Conservation (phyloP, 2,888 invertebrate species). For the Calliscelio sp. region DNA sequence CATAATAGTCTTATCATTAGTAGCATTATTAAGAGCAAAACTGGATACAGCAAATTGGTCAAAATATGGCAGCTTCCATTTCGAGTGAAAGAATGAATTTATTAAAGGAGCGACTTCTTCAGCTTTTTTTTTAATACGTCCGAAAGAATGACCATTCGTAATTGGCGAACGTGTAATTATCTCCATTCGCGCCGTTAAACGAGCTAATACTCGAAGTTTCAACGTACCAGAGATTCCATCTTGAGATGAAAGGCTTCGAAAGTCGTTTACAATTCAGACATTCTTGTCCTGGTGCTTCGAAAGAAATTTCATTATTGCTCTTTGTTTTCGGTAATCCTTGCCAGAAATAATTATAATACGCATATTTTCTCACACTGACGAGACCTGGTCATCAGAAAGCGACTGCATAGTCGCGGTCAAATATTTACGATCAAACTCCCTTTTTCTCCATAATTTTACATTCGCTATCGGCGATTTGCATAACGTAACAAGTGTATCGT, state of each 20-base stretch:
- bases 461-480: constrained; percentile 39
- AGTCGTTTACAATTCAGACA: constrained; percentile 73
- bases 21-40: too few species aligned
- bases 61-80: constrained; percentile 38
- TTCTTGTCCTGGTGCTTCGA: constrained; percentile 64
- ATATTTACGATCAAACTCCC: constrained; percentile 10
- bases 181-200: constrained; percentile 74
- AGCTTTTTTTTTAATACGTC: constrained; percentile 54
- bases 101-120: constrained; percentile 52
- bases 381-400: neutral
- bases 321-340: constrained; percentile 66
- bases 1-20: too few species aligned
- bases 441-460: constrained; percentile 29
- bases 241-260: constrained; percentile 71
- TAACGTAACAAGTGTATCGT: neutral
- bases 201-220: constrained; percentile 73
- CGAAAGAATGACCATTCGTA: constrained; percentile 71
- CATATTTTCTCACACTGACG: constrained; percentile 51
- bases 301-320: constrained; percentile 68
- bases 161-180: constrained; percentile 74
- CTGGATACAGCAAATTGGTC: constrained; percentile 41
- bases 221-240: constrained; percentile 74
- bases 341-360: constrained; percentile 57
- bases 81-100: constrained; percentile 62
- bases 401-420: too few species aligned